Evolutionary conservation across 1,140 invertebrate species (phyloP), one percentile per base, ranked within the genome.

Genomic region (Halictus rubicundus): DNA sequence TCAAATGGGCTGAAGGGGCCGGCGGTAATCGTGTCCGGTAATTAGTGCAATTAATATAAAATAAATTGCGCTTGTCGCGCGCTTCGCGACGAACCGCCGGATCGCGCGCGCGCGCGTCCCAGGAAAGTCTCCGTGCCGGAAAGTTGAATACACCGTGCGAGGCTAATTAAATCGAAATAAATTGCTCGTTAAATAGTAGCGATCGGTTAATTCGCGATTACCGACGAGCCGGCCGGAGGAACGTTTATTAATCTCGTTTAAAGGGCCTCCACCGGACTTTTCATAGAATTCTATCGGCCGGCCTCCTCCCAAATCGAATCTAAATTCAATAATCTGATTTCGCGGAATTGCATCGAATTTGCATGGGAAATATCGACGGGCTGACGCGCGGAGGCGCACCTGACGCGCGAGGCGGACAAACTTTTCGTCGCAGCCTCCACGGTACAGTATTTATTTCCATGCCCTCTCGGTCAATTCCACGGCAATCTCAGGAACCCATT

Each of bases 261-360:
- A 57, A 78, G 16, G 25, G 21, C 54, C 8, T 10, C 2, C 21
- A 21, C 14, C 2, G 7, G 64, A 72, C 69, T 65, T 64, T 78
- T 72, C 76, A 12, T 57, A 42, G 63, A 72, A 78, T 72, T 72
- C 60, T 46, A 71, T 78, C 25, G 42, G 21, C 69, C 32, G 14
- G 23, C n/a, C 32, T 3, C 32, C 32, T 3, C 32, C 39, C 27
- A 23, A 39, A 72, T 78, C 60, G 76, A 78, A 78, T 78, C 69
- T 65, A 72, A 52, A 72, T 72, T 78, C 68, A 70, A 71, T 72
- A 78, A 78, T 78, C 76, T 64, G 76, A 78, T 78, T 69, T 57
- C 37, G 46, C 25, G 76, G 71, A 78, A 72, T 78, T 78, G 76
- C 76, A 39, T 27, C 37, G 46, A 49, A 78, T 78, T 78, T 72